Conservation (phyloP, 2,797 vertebrate species). For the Coregonus sp. region DNA sequence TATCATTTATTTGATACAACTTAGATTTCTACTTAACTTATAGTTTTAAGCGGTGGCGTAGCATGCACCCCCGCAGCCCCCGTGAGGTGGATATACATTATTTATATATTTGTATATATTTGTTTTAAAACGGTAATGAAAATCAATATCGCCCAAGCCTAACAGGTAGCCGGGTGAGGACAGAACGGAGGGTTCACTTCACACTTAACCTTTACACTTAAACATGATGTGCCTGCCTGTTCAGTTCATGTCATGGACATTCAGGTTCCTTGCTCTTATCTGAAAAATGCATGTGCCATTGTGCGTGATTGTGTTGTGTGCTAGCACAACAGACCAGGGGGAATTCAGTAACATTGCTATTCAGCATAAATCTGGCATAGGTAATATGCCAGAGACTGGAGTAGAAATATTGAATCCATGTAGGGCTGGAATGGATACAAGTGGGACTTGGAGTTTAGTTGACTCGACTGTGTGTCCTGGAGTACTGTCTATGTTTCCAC, state of each 20-base stretch:
- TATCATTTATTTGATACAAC: too few relatives aligned
- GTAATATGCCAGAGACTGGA: neutral
- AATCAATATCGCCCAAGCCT: too few relatives aligned
- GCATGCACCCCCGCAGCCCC: too few relatives aligned
- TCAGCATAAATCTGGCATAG: neutral
- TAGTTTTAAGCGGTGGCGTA: too few relatives aligned
- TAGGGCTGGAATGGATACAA: slow-evolving; percentile 28
- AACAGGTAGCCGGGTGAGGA: too few relatives aligned
- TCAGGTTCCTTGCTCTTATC: neutral
- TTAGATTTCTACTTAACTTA: too few relatives aligned
- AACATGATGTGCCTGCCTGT: neutral
- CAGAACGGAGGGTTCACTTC: neutral
- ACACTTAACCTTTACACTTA: neutral
- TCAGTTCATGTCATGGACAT: neutral
- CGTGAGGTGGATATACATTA: too few relatives aligned
- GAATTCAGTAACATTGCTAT: slow-evolving; percentile 4
- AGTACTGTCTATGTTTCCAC: slow-evolving; percentile 45
- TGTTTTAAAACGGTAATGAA: too few relatives aligned
- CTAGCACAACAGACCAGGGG: neutral
- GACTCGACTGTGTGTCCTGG: slow-evolving; percentile 36
- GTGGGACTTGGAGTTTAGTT: slow-evolving; percentile 28
- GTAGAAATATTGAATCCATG: slow-evolving; percentile 23
- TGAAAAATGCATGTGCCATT: neutral
- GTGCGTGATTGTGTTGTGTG: neutral
- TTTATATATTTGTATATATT: too few relatives aligned